Base-by-base conservation (phyloP, 2,797 vertebrate genomes). In the Gymnodraco acuticeps region DNA sequence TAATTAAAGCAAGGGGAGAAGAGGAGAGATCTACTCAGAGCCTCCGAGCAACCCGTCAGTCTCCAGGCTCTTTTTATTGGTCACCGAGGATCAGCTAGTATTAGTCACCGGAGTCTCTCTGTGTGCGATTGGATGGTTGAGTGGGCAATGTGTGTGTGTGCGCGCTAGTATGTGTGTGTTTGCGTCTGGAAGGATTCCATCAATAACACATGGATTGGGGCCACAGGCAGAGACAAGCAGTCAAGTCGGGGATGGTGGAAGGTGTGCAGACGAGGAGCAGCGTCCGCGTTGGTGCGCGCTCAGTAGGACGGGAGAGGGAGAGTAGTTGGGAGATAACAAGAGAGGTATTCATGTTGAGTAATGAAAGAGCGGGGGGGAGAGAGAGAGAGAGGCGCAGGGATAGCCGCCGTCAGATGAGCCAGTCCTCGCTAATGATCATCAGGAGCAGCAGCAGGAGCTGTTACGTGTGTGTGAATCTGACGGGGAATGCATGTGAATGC, bases 31-130 rank as follows among this genome's bases (percentile, higher is more conserved):
- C 75, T 63, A 88, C 86, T 90, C 86, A 89, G 87, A 86, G 81
- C 74, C 54, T 71, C 73, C 52, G 72, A 85, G 89, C 82, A 87
- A 90, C 83, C 88, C 90, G 91, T 87, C 89, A 90, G 88, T 93
- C 89, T 89, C 82, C 76, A 61, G 87, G 80, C 88, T 80, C 84
- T 85, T 88, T 86, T 93, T 91, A 93, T 94, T 94, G 92, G 91
- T 92, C 92, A 92, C 89, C 27, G 73, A 90, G 89, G 91, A 91
- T 92, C 89, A 87, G 86, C 84, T 81, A 77, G 86, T 88, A 91
- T 93, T 91, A 90, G 88, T 91, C 90, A 91, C 89, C 4, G 5
- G 83, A 81, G 84, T 86, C 78, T 87, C 5, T 58, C 75, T 82
- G 77, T 68, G 75, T 84, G 88, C 73, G 88, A 86, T 82, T 88